Evolutionary conservation across 2,113 vertebrate species (phyloP).

Genomic region (Periophthalmus modestus): DNA sequence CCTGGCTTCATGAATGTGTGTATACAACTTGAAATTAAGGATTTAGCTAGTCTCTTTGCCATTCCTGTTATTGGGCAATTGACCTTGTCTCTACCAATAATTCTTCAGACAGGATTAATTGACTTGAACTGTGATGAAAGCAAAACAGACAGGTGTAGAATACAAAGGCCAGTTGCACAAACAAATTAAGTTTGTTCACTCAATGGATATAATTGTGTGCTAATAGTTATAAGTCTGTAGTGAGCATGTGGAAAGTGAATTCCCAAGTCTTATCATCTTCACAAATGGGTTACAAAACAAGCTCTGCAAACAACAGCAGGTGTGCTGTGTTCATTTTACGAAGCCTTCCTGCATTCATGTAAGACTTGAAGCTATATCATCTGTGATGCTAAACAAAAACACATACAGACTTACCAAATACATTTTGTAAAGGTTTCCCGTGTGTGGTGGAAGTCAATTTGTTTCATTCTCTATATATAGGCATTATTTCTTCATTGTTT

Average conservation of each 20-base stretch:
- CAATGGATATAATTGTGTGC: not conserved
- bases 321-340: constrained; percentile 14
- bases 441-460: not conserved
- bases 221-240: not conserved
- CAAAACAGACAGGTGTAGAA: constrained; percentile 12
- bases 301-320: constrained; percentile 26
- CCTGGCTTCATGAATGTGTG: not conserved
- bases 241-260: not conserved
- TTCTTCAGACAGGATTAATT: constrained; percentile 47
- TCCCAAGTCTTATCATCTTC: not conserved
- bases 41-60: constrained; percentile 20
- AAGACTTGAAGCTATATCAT: constrained; percentile 22
- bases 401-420: not conserved
- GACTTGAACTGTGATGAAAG: constrained; percentile 28
- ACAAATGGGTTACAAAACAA: constrained; percentile 37
- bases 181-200: constrained; percentile 2
- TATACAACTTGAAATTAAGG: not conserved
- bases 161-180: not conserved
- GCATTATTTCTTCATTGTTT: constrained; percentile 4
- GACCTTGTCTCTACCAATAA: constrained; percentile 43
- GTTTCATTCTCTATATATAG: not conserved
- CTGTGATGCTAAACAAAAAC: not conserved
- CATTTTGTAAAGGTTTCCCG: not conserved
- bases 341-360: constrained; percentile 25
- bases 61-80: constrained; percentile 32